These are phyloP conservation scores for Neofelis nebulosa DNA, from an alignment of 2,113 vertebrate genomes.

Conservation along the genomic window DNA sequence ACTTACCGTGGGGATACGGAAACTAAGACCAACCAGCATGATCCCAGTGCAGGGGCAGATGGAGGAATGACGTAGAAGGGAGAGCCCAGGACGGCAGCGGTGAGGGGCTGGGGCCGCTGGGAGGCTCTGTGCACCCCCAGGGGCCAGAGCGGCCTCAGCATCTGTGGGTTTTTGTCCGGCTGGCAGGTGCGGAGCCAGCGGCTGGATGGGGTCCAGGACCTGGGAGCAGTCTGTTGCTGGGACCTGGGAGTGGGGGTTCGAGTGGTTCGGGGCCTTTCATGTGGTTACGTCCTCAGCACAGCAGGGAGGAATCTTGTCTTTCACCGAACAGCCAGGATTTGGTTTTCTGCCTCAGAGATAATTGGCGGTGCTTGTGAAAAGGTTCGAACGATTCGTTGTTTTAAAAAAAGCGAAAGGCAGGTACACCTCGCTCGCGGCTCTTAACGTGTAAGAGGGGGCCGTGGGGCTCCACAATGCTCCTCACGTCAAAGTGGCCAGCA, in stretches of 20 bases:
- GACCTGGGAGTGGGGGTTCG: fast-evolving
- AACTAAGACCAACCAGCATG: not conserved
- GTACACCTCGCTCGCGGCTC: fast-evolving
- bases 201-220: not conserved
- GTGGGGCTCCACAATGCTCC: not conserved
- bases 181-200: not conserved
- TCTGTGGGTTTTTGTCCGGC: not conserved
- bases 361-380: slow-evolving; percentile 70
- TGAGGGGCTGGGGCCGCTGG: fast-evolving
- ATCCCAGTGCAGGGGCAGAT: fast-evolving
- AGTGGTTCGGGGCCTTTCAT: not conserved
- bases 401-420: not conserved
- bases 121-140: fast-evolving
- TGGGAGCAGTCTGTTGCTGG: not conserved
- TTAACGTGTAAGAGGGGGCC: slow-evolving; percentile 2
- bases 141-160: not conserved
- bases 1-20: not conserved
- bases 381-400: slow-evolving; percentile 33
- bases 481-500: slow-evolving; percentile 73
- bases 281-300: not conserved
- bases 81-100: fast-evolving
- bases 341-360: slow-evolving; percentile 72
- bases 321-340: slow-evolving; percentile 6
- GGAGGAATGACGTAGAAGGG: no score
- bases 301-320: not conserved